Evolutionary conservation across 2,888 invertebrate species (phyloP), one percentile per base, ranked within the genome.

Genomic region (Orchesella flavescens): DNA sequence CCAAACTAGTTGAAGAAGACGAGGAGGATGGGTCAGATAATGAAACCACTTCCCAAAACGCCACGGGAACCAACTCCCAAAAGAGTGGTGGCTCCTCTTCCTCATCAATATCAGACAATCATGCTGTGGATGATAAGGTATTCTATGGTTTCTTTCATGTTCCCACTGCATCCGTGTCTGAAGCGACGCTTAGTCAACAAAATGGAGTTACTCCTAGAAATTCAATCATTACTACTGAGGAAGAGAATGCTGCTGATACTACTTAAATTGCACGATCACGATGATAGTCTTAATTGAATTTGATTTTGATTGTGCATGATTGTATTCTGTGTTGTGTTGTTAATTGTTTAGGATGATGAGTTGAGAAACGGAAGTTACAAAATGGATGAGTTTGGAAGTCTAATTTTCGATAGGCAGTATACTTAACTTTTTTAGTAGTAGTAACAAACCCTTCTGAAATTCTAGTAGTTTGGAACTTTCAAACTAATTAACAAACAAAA

Each of bases 321-420:
- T 63, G 63, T 63, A 9, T 23, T 63, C 3, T 63, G 21, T 63
- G 63, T 43, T 65, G 9, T 65, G 65, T 65, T 13, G 12, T n/a
- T 21, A 24, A 7, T 63, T 10, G 7, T 23, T 63, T 63, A n/a
- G 55, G 65, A 23, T 43, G 71, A 72, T 10, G 17, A 76, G 13
- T 34, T n/a, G n/a, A 65, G 61, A 57, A 75, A 83, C 68, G 74
- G 77, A 24, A 17, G 53, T 34, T 87, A 81, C 84, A 86, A 76
- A 86, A 86, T 87, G 87, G 87, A 87, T 73, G 80, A 86, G 74
- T 87, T 83, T 76, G 87, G 87, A 57, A 87, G 87, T 75, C 85
- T 87, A 17, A 87, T 87, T 84, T 86, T 87, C 63, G 80, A 86
- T 72, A 78, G 82, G 69, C 85, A 83, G 17, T 84, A 85, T 75